These are phyloP conservation scores for Leptobrachium ailaonicum DNA, from an alignment of 2,113 vertebrate species.

Conservation along the genomic window DNA sequence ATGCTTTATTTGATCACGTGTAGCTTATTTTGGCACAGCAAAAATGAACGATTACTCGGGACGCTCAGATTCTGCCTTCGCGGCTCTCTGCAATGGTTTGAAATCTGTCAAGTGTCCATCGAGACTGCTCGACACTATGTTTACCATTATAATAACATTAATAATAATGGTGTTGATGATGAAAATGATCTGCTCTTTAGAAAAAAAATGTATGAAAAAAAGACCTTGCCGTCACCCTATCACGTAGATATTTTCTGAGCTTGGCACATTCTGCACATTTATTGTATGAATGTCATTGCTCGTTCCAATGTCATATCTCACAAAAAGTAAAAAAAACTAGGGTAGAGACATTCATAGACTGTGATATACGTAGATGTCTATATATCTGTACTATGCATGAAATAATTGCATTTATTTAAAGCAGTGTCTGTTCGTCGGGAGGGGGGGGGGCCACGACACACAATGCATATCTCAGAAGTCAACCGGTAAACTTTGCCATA, in stretches of 20 bases:
- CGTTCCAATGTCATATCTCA: not conserved
- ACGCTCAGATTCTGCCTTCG: constrained; percentile 27
- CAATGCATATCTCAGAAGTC: not conserved
- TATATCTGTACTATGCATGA: too few species aligned
- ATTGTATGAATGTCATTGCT: not conserved
- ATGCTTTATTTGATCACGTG: constrained; percentile 11
- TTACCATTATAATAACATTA: not conserved
- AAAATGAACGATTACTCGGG: not conserved
- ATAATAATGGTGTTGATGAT: not conserved
- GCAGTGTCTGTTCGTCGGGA: too few species aligned
- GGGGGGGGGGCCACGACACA: too few species aligned
- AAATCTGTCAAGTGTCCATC: not conserved
- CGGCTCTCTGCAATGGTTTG: constrained; percentile 1
- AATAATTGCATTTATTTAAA: too few species aligned
- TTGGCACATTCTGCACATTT: not conserved
- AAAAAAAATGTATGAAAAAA: not conserved
- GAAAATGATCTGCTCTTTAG: not conserved
- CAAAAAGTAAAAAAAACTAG: not conserved
- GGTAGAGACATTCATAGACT: too few species aligned
- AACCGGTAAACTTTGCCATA: not conserved
- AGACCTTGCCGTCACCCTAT: not conserved
- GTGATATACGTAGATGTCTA: too few species aligned
- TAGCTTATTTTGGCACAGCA: not conserved
- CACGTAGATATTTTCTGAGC: not conserved
- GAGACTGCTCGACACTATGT: not conserved